Evolutionary conservation across 2,113 vertebrate species (phyloP).

Genomic region (Halichoerus grypus): DNA sequence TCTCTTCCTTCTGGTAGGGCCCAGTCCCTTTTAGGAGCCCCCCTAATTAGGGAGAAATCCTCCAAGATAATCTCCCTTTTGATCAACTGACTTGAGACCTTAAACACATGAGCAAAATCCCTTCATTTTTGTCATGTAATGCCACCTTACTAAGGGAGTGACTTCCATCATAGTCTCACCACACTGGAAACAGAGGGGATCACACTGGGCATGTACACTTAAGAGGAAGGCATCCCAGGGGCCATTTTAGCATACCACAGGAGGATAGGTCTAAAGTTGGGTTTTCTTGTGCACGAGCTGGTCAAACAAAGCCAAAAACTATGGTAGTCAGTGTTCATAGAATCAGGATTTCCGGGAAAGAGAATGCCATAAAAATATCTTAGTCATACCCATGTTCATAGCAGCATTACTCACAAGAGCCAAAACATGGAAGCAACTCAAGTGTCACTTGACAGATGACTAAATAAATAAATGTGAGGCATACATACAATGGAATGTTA

Average conservation of each 20-base stretch:
- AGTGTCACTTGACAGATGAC: not conserved
- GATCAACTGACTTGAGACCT: not conserved
- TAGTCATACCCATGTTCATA: not conserved
- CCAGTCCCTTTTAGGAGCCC: not conserved
- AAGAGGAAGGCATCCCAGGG: not conserved
- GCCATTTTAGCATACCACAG: not conserved
- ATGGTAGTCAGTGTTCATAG: not conserved
- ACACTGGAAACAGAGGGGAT: not conserved
- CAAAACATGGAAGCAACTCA: not conserved
- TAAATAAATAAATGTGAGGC: not conserved
- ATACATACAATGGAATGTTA: not conserved
- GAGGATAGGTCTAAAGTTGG: not conserved
- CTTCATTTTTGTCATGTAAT: not conserved
- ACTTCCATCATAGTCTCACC: not conserved
- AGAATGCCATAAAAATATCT: not conserved
- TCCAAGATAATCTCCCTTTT: not conserved
- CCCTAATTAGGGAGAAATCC: not conserved
- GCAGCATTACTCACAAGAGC: not conserved
- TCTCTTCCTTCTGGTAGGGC: not conserved
- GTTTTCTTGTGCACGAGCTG: not conserved
- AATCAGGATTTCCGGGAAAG: constrained; percentile 35
- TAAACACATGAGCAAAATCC: not conserved
- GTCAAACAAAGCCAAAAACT: constrained; percentile 18
- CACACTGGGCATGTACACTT: not conserved
- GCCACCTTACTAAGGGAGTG: not conserved